Conservation (phyloP, 1,140 invertebrate genomes). For the Pararge aegeria region DNA sequence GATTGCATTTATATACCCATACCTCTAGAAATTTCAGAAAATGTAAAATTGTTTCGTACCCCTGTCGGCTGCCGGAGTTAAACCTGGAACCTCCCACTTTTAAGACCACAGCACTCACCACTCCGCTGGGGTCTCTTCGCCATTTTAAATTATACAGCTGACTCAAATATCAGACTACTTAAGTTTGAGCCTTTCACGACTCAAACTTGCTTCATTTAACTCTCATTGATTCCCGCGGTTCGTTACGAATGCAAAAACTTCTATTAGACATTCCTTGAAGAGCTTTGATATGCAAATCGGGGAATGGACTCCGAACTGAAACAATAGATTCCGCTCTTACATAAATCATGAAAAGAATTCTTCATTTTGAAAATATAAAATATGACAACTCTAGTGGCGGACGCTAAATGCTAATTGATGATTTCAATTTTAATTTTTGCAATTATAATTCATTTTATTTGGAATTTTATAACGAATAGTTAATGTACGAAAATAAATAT, state of each 20-base stretch:
- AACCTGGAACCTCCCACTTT: no score
- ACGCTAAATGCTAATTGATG: slow-evolving; percentile 8
- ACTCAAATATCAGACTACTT: slow-evolving; percentile 27
- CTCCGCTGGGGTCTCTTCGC: no score
- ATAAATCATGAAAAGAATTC: slow-evolving; percentile 41
- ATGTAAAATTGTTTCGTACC: no score
- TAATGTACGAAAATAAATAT: neutral
- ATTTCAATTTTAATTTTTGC: slow-evolving; percentile 7
- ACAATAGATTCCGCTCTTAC: slow-evolving; percentile 57
- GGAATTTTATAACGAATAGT: neutral
- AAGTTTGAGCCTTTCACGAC: slow-evolving; percentile 27
- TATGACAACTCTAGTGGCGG: slow-evolving; percentile 9
- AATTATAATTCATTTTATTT: neutral
- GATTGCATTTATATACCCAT: no score
- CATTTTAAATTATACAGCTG: no score
- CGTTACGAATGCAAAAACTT: slow-evolving; percentile 70
- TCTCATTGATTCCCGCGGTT: slow-evolving; percentile 60
- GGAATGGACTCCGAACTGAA: slow-evolving; percentile 50
- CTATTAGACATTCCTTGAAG: slow-evolving; percentile 55
- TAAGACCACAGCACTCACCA: no score
- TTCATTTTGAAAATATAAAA: slow-evolving; percentile 18
- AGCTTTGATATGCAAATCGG: slow-evolving; percentile 65
- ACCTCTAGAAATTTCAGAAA: no score
- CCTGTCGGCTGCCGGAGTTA: no score
- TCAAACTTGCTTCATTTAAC: slow-evolving; percentile 52